Conservation (phyloP, 2,113 vertebrate species). For the Circaetus gallicus region DNA sequence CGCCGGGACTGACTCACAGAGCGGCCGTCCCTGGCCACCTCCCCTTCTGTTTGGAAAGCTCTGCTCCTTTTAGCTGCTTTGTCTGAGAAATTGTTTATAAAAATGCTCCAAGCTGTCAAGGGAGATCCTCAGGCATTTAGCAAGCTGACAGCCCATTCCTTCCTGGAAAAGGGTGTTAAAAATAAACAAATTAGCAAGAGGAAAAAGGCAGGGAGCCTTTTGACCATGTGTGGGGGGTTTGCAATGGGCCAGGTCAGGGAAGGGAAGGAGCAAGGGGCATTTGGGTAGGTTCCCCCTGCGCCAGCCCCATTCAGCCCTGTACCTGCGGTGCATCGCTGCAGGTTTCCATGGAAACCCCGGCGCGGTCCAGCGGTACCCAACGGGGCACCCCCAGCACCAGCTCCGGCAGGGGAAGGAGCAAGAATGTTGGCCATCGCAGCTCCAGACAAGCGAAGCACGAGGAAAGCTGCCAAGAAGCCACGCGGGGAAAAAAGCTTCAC, state of each 20-base stretch:
- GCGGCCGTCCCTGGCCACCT: not conserved
- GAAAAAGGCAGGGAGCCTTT: slow-evolving; percentile 31
- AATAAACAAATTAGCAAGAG: slow-evolving; percentile 23
- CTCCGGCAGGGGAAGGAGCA: not conserved
- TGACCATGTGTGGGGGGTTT: not conserved
- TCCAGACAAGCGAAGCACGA: not conserved
- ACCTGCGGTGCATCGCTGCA: not conserved
- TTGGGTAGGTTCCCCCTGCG: not conserved
- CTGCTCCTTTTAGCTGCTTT: slow-evolving; percentile 27
- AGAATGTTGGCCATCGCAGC: not conserved
- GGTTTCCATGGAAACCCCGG: slow-evolving; percentile 72
- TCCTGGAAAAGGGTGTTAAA: slow-evolving; percentile 56
- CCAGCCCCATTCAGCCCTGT: not conserved
- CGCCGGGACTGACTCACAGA: not conserved
- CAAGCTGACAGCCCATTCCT: slow-evolving; percentile 50
- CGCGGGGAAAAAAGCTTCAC: not conserved
- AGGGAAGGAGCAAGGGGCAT: not conserved
- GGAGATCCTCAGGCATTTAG: slow-evolving; percentile 28
- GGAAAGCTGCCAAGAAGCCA: not conserved
- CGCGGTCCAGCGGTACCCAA: not conserved
- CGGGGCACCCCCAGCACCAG: slow-evolving; percentile 40
- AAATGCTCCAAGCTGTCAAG: slow-evolving; percentile 38
- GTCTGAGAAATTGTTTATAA: slow-evolving; percentile 55
- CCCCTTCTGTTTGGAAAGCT: slow-evolving; percentile 29
- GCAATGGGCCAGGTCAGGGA: not conserved